phyloP scores from a whole-genome alignment of 2,797 vertebrate genomes.

The Caiman crocodilus region DNA sequence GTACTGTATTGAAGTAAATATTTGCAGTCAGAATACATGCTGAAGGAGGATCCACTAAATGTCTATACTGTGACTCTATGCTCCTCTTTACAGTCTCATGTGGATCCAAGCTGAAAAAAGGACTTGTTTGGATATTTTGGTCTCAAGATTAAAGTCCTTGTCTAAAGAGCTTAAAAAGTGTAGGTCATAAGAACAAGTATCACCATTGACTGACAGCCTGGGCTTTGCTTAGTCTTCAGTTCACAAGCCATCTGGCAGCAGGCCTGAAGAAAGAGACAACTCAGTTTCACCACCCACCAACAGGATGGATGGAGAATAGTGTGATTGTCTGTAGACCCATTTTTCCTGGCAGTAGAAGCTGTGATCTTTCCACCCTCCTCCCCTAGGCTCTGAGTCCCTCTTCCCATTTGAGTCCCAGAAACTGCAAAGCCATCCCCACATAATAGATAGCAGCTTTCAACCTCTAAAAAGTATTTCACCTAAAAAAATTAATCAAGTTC shows the following conservation, averaged over 20 bases:
- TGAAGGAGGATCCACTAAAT: neutral
- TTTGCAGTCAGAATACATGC: neutral
- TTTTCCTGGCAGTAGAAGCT: neutral
- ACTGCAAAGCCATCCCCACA: neutral
- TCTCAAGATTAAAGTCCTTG: neutral
- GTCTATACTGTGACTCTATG: neutral
- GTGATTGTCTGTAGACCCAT: neutral
- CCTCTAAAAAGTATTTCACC: neutral
- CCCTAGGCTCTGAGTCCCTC: neutral
- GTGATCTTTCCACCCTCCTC: neutral
- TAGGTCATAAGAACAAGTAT: neutral
- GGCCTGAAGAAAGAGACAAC: neutral
- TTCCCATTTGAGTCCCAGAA: neutral
- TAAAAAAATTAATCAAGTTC: constrained; percentile 43
- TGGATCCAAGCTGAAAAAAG: neutral
- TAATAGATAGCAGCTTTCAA: constrained; percentile 10
- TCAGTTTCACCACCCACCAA: neutral
- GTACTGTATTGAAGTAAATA: neutral
- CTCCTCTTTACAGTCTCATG: neutral
- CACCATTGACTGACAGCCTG: neutral
- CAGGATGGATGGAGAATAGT: neutral
- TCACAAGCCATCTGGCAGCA: neutral
- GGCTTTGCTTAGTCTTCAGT: neutral
- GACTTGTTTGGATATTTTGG: neutral
- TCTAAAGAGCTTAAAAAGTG: neutral